Evolutionary conservation across 2,113 vertebrate genomes (phyloP).

Genomic region (Heterocephalus glaber): DNA sequence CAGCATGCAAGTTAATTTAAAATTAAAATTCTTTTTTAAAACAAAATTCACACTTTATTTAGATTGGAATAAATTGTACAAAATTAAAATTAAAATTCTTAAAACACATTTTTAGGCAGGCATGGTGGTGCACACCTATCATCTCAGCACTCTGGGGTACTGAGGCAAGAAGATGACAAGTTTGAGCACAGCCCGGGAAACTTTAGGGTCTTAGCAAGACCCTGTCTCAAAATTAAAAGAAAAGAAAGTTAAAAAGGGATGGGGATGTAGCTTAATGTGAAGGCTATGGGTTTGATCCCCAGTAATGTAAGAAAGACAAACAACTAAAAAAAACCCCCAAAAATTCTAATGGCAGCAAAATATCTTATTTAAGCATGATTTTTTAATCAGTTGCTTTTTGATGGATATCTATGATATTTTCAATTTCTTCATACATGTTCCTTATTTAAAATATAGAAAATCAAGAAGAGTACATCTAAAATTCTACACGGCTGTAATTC

Average conservation of each 20-base stretch:
- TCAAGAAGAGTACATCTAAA: background rate
- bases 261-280: too few relatives aligned
- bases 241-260: background rate
- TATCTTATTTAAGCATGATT: slow-evolving; percentile 32
- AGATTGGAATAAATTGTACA: too few relatives aligned
- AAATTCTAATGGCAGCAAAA: background rate
- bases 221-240: background rate
- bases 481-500: background rate
- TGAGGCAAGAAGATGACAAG: too few relatives aligned
- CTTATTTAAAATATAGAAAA: slow-evolving; percentile 23
- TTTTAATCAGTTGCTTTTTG: background rate
- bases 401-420: background rate
- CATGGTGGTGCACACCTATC: background rate
- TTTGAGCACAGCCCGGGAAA: too few relatives aligned
- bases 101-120: background rate
- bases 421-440: background rate
- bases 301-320: background rate
- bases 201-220: too few relatives aligned
- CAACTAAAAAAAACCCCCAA: too few relatives aligned
- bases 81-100: background rate
- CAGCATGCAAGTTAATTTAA: background rate
- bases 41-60: too few relatives aligned
- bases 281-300: too few relatives aligned
- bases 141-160: too few relatives aligned
- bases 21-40: background rate